Percentiles rank a stretch among this genome's conserved stretches.
Evolutionary conservation across 2,113 vertebrate species (phyloP).

Genomic region (Salvelinus fontinalis): DNA sequence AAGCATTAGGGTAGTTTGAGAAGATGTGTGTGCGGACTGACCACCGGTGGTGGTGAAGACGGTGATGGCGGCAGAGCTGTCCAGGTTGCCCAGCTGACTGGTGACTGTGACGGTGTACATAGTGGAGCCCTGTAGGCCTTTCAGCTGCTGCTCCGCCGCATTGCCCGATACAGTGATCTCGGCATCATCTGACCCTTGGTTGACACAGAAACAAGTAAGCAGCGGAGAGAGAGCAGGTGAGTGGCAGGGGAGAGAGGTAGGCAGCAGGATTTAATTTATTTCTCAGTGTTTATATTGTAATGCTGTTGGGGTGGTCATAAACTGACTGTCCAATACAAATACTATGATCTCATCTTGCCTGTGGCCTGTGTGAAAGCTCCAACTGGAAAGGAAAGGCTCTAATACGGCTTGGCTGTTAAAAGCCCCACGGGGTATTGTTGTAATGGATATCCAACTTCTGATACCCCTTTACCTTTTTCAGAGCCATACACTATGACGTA

Average conservation of each 20-base stretch:
- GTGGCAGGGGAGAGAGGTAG: neutral
- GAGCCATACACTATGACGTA: constrained; percentile 78
- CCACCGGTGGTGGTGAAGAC: constrained; percentile 79
- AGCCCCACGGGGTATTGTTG: neutral
- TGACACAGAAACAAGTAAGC: neutral
- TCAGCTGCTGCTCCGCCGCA: constrained; percentile 69
- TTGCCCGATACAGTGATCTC: constrained; percentile 71
- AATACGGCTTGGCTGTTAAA: neutral
- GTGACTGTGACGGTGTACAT: constrained; percentile 78
- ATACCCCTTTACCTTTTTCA: constrained; percentile 67
- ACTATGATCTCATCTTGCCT: neutral
- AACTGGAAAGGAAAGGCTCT: neutral
- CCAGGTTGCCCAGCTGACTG: constrained; percentile 64
- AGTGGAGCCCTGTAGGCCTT: constrained; percentile 59
- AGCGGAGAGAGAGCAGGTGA: neutral
- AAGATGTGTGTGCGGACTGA: constrained; percentile 37
- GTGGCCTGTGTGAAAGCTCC: neutral
- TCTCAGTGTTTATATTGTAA: neutral
- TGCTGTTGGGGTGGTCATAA: neutral
- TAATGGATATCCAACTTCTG: neutral
- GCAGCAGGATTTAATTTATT: neutral
- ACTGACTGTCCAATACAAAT: neutral
- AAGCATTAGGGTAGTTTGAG: neutral
- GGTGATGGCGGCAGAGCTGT: constrained; percentile 66
- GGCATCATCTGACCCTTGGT: constrained; percentile 60